Conservation (phyloP, 2,113 vertebrate species). For the Oncorhynchus gorbuscha region DNA sequence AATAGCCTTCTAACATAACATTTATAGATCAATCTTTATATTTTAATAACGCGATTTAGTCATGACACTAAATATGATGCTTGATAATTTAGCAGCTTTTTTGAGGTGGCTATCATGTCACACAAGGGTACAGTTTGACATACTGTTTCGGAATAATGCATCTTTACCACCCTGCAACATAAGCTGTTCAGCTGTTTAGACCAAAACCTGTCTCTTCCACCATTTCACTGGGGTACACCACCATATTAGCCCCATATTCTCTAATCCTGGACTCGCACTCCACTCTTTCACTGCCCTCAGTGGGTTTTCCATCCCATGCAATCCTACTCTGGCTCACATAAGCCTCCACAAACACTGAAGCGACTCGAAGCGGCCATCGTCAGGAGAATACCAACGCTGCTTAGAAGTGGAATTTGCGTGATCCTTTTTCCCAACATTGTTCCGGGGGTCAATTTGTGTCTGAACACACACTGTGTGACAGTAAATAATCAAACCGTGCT, state of each 20-base stretch:
- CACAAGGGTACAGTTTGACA: not conserved
- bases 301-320: not conserved
- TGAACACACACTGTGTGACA: constrained; percentile 47
- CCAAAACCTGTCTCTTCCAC: too few species aligned
- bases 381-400: constrained; percentile 11
- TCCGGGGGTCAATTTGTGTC: constrained; percentile 57
- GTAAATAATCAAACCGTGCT: constrained; percentile 51
- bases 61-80: too few species aligned
- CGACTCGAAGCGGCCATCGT: not conserved
- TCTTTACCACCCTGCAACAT: too few species aligned
- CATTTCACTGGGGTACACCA: too few species aligned
- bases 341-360: constrained; percentile 1
- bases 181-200: too few species aligned
- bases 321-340: not conserved
- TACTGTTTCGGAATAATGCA: not conserved
- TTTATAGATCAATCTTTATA: too few species aligned
- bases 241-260: not conserved
- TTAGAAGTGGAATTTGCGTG: constrained; percentile 30
- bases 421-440: constrained; percentile 19
- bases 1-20: not conserved
- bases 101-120: not conserved
- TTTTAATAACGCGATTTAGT: too few species aligned
- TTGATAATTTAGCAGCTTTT: not conserved
- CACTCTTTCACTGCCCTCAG: not conserved
- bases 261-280: not conserved